Evolutionary conservation across 1,140 invertebrate genomes (phyloP).

Genomic region (Eurosta solidaginis): DNA sequence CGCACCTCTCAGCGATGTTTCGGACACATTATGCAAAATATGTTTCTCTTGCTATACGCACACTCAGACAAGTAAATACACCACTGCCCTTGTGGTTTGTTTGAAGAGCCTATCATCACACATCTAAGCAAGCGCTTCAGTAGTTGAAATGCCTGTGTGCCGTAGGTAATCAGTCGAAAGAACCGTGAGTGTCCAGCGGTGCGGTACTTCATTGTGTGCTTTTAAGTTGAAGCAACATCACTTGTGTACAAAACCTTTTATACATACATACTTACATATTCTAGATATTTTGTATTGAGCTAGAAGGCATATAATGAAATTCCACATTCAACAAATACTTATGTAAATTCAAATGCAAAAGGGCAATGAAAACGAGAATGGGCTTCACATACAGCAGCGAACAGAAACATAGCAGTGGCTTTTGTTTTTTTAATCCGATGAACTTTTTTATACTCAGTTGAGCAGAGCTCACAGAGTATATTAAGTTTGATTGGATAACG

Average conservation of each 20-base stretch:
- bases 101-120: background rate
- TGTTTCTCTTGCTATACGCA: background rate
- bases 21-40: background rate
- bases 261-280: background rate
- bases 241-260: background rate
- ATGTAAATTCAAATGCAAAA: constrained; percentile 25
- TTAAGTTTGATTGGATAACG: too few species aligned
- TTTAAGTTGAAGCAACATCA: background rate
- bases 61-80: background rate
- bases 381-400: background rate
- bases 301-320: constrained; percentile 3
- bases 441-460: too few species aligned
- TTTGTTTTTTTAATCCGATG: too few species aligned
- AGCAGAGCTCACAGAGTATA: too few species aligned
- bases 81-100: background rate
- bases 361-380: too few species aligned
- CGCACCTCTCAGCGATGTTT: background rate
- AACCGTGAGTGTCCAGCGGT: background rate
- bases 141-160: background rate
- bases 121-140: background rate
- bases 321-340: constrained; percentile 17
- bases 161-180: background rate
- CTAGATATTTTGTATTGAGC: too few species aligned
- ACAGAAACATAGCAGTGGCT: too few species aligned
- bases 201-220: background rate